Evolutionary conservation across 1,140 invertebrate species (phyloP).

Genomic region (Camponotus floridanus): DNA sequence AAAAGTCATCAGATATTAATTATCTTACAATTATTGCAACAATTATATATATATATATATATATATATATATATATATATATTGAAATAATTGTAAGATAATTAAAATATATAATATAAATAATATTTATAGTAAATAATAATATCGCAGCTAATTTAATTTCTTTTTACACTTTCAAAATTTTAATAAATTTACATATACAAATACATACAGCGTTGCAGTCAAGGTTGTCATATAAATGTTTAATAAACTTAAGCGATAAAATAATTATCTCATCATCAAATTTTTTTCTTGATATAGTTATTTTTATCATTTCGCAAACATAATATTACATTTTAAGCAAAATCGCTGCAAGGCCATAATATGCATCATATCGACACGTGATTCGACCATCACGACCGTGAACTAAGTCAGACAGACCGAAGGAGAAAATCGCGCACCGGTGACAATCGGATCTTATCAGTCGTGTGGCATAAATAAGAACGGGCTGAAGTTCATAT

Average conservation of each 20-base stretch:
- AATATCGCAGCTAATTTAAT: neutral
- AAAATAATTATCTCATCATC: neutral
- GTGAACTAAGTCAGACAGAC: slow-evolving; percentile 49
- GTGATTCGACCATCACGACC: slow-evolving; percentile 35
- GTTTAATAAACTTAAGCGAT: neutral
- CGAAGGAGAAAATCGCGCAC: slow-evolving; percentile 56
- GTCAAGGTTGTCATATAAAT: no score
- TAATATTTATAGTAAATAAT: neutral
- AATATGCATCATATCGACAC: neutral
- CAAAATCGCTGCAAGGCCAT: neutral
- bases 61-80: no score
- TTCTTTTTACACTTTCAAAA: neutral
- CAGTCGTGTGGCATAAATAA: slow-evolving; percentile 71
- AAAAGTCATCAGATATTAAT: neutral
- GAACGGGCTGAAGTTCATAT: slow-evolving; percentile 59
- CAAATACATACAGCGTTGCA: no score
- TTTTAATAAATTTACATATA: neutral
- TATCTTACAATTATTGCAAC: neutral
- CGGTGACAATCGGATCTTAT: slow-evolving; percentile 70
- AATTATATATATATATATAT: neutral
- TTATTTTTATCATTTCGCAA: neutral
- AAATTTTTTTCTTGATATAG: neutral
- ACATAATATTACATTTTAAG: slow-evolving; percentile 10
- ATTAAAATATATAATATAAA: neutral
- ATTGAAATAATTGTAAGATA: no score